Base-by-base conservation (phyloP, 1,140 invertebrate genomes). In the Papilio machaon region DNA sequence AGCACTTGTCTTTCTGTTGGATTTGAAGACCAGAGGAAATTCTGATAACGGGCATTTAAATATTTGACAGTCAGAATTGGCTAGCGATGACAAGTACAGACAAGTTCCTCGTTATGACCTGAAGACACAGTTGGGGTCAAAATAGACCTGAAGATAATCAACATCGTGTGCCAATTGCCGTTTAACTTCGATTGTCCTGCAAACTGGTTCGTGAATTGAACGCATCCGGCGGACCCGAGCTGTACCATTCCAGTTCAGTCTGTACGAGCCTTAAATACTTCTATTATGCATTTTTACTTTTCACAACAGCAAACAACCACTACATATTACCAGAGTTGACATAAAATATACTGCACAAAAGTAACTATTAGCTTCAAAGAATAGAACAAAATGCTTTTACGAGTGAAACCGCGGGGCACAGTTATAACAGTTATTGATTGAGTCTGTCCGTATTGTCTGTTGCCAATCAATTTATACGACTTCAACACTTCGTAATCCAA, bases 131-230 rank as follows among this genome's bases (percentile, higher is more conserved):
- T 5, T 23, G 30, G 64, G 64, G 11, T 70, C 64, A 70, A 70
- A 70, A 35, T 70, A 1, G 23, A 13, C 64, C 64, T 70, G 64
- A 70, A 70, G 30, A 67, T 67, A 7, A 9, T 64, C 11, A 35
- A 70, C 64, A 70, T 17, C 64, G 11, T 70, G 64, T 70, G 13
- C 13, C 64, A 70, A 70, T 70, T 70, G 64, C 30, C 64, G 30
- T 70, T 70, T 70, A 70, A 70, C 64, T 70, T 70, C 60, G 60
- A 64, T 70, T 70, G 64, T 35, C 23, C 64, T 70, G 64, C 64
- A 70, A 70, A 70, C 64, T 13, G 64, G 64, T 70, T 23, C 64
- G 23, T 38, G 64, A 70, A 70, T 70, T 70, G 64, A 70, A 35
- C 30, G 7, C 64, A 70, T 70, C 64, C 64, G 64, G 64, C 64